A percentile compares a stretch with the other conserved stretches of the same genome.
These are phyloP conservation scores for Eurystomus gularis DNA, from an alignment of 2,113 vertebrate genomes.

Conservation along the genomic window DNA sequence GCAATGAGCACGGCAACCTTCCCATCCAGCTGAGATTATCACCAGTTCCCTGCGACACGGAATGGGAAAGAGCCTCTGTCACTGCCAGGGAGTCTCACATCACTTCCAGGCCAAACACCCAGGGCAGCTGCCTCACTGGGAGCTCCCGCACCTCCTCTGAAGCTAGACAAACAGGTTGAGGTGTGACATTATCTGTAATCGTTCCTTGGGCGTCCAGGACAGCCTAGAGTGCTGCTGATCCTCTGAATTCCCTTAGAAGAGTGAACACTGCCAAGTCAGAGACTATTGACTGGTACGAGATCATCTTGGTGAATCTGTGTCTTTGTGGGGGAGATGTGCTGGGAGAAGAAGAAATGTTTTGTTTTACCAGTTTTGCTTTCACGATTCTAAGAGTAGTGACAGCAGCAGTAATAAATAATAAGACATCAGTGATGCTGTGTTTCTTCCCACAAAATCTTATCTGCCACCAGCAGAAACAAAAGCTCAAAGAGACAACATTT, in stretches of 20 bases:
- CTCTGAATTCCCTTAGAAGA: not conserved
- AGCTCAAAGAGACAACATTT: not conserved
- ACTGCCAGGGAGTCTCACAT: not conserved
- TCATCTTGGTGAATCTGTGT: not conserved
- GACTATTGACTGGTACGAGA: not conserved
- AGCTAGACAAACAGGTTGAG: constrained; percentile 17
- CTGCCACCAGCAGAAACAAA: not conserved
- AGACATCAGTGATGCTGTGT: not conserved
- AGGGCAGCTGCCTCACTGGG: not conserved
- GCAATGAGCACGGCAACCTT: fast-evolving
- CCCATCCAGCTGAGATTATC: not conserved
- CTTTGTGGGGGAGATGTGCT: not conserved
- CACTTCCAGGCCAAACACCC: not conserved
- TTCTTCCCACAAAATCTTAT: not conserved
- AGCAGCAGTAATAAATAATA: not conserved
- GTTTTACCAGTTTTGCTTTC: not conserved
- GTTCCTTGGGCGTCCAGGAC: not conserved
- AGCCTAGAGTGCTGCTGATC: not conserved
- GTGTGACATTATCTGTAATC: not conserved
- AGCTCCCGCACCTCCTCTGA: not conserved
- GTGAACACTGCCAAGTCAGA: not conserved
- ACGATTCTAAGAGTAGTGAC: not conserved
- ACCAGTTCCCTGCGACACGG: fast-evolving
- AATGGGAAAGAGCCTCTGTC: not conserved
- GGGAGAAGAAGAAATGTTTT: not conserved